Evolutionary conservation across 2,797 vertebrate species (phyloP), one percentile per base, ranked within the genome.

Genomic region (Amphiprion clarkii): DNA sequence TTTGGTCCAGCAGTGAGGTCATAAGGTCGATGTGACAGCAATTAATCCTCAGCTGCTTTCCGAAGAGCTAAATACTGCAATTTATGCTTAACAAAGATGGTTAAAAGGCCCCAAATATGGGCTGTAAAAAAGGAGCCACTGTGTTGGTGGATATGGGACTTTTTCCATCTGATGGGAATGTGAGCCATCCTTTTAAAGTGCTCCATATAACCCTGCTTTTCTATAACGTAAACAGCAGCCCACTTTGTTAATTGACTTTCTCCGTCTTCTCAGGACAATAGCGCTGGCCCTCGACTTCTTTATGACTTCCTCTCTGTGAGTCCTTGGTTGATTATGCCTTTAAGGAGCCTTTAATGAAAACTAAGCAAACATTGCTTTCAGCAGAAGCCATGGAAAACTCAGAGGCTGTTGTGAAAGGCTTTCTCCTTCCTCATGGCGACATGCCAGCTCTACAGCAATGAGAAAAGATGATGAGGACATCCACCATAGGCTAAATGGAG

Each of bases 251-350:
- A 93, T 92, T 89, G 81, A 92, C 91, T 92, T 91, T 92, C 85
- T 79, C 71, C 27, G 63, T 76, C 81, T 78, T 86, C 77, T 81
- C 48, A 72, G 81, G 85, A 92, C 90, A 89, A 91, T 84, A 71
- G 81, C 64, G 65, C 76, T 21, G 67, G 70, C 71, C 87, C 88
- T 87, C 74, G 80, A 85, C 89, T 87, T 81, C 82, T 90, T 93
- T 93, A 94, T 83, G 86, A 88, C 89, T 94, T 93, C 84, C 87
- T 73, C 67, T 91, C 92, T 89, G 87, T 76, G 85, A 85, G 85
- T 70, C 78, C 67, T 74, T 19, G 69, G 71, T 61, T 91, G 90
- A 89, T 86, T 87, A 76, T 78, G 76, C 72, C 84, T 84, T 91
- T 83, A 87, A 88, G 85, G 79, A 78, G 84, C 79, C 82, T 81